Conservation (phyloP, 2,888 invertebrate species). For the Pseudoips prasinana region DNA sequence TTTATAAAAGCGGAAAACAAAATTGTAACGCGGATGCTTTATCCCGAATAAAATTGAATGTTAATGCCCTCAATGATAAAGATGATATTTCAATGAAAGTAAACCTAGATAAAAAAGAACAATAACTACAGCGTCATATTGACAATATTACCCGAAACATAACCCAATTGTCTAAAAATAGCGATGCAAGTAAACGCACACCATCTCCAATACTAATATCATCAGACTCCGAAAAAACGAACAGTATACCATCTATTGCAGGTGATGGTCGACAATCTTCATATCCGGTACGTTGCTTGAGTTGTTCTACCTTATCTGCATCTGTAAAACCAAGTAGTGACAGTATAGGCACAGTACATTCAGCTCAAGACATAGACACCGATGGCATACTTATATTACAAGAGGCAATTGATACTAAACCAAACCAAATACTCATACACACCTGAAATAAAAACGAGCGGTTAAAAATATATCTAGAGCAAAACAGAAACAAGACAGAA, state of each 20-base stretch:
- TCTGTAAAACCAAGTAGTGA: neutral
- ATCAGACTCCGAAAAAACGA: no score
- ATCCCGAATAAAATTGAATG: neutral
- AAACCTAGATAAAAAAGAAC: neutral
- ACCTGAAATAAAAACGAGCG: slow-evolving; percentile 13
- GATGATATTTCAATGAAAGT: neutral
- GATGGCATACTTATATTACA: slow-evolving; percentile 1
- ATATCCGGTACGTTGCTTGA: neutral
- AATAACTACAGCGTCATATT: neutral
- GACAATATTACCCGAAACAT: no score
- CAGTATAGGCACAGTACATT: neutral
- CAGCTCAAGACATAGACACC: neutral
- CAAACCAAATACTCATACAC: slow-evolving; percentile 24
- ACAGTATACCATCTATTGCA: neutral
- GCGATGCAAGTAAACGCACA: no score
- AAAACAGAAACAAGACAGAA: no score
- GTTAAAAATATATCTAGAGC: no score
- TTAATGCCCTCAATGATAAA: neutral
- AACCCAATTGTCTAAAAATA: no score
- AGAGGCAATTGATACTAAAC: slow-evolving; percentile 15
- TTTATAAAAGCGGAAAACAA: neutral
- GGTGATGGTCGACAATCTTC: neutral
- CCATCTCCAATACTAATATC: no score
- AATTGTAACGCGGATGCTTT: neutral
- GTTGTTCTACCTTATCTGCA: neutral